Conservation (phyloP, 1,140 invertebrate species). For the Atta cephalotes region DNA sequence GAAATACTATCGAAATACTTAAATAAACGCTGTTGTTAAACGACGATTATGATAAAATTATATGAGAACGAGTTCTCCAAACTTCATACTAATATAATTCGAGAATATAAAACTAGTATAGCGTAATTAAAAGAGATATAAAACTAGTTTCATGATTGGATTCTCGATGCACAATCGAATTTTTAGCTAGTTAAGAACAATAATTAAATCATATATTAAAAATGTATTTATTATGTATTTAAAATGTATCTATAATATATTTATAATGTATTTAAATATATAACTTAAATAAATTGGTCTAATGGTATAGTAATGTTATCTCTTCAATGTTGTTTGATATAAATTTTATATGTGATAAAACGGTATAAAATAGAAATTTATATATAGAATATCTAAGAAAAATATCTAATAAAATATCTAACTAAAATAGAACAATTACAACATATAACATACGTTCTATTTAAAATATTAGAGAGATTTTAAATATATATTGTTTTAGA, state of each 20-base stretch:
- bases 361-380: not conserved
- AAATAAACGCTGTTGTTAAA: conserved; percentile 10
- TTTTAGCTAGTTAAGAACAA: conserved; percentile 1
- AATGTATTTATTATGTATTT: not conserved
- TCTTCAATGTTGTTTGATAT: not conserved
- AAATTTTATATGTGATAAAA: not conserved
- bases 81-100: conserved; percentile 2
- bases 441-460: not conserved
- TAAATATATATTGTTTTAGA: not conserved
- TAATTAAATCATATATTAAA: conserved; percentile 13
- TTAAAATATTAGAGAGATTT: not conserved
- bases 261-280: no score
- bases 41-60: conserved; percentile 38
- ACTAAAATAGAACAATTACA: not conserved
- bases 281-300: no score
- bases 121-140: not conserved
- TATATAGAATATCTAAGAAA: no score
- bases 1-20: conserved; percentile 26
- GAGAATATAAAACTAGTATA: not conserved
- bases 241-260: not conserved
- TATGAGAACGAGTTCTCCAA: not conserved
- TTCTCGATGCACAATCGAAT: not conserved
- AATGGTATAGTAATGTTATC: no score
- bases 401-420: not conserved
- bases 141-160: not conserved